These are phyloP conservation scores for Drosophila repleta DNA, from an alignment of 1,140 invertebrate species.

Conservation along the genomic window DNA sequence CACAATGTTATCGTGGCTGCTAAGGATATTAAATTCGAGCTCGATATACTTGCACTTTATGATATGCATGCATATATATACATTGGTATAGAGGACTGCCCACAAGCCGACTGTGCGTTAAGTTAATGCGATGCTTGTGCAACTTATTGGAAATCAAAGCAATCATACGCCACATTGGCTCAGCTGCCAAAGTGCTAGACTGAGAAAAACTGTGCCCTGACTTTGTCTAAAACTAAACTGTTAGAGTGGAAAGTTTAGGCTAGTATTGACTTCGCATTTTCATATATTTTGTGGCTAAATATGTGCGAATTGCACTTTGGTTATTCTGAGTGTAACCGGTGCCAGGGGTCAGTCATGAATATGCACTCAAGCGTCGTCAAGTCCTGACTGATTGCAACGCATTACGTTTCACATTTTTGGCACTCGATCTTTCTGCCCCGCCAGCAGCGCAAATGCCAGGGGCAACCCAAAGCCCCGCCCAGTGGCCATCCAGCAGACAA, in stretches of 20 bases:
- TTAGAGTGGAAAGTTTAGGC: too few species aligned
- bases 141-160: slow-evolving; percentile 67
- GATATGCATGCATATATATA: background rate
- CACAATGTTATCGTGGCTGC: slow-evolving; percentile 56
- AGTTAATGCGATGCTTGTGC: slow-evolving; percentile 47
- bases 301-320: background rate
- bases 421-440: slow-evolving; percentile 41
- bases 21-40: slow-evolving; percentile 71
- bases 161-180: slow-evolving; percentile 54
- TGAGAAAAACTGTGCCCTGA: slow-evolving; percentile 17
- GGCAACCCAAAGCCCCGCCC: background rate
- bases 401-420: slow-evolving; percentile 52
- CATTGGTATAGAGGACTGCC: slow-evolving; percentile 1
- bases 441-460: background rate
- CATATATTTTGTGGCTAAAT: too few species aligned
- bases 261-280: too few species aligned
- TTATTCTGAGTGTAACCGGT: slow-evolving; percentile 26
- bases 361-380: slow-evolving; percentile 47
- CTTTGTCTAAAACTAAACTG: too few species aligned
- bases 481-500: slow-evolving; percentile 32
- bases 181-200: slow-evolving; percentile 26
- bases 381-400: slow-evolving; percentile 54
- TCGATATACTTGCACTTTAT: slow-evolving; percentile 57
- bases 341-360: slow-evolving; percentile 47
- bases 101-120: slow-evolving; percentile 9